Evolutionary conservation across 2,113 vertebrate species (phyloP), one percentile per base, ranked within the genome.

Genomic region (Merops nubicus): DNA sequence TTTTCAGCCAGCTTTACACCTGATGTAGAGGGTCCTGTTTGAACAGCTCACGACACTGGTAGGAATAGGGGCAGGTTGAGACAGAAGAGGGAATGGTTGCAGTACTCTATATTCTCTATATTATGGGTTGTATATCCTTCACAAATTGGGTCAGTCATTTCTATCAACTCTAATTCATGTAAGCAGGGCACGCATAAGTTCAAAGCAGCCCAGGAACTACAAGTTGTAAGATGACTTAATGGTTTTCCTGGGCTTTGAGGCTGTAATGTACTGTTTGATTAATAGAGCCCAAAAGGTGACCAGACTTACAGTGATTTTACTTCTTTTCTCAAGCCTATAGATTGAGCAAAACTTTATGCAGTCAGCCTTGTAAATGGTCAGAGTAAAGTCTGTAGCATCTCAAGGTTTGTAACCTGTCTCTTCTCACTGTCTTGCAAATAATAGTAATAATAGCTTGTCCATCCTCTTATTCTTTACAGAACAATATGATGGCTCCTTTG

Each of bases 111-210:
- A 51, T 75, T 81, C 81, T 85, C 28, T 57, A 1, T 57, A 33
- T 57, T 89, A 74, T 9, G 51, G 36, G n/a, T 51, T 88, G n/a
- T 28, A 73, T 33, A 65, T 77, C 47, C 65, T 29, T 92, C 80
- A 81, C 74, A 92, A 96, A 86, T 70, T 40, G 43, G 67, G 38
- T 76, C 74, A 80, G 70, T 74, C 91, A 33, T 65, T 96, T 54
- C 85, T 69, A 65, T 76, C 82, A 80, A 47, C 38, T 83, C 63
- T 94, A 76, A 88, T 69, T 93, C 76, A n/a, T 40, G 48, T 69
- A 88, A 91, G 83, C 79, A 64, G 92, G 60, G 68, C 76, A 94
- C 2, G 7, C n/a, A 53, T 23, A 47, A 70, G 34, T 93, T 94
- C 82, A 90, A 89, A 94, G 88, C 17, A 81, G 69, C 36, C 51